A percentile compares a stretch with the other conserved stretches of the same genome.
Conservation (phyloP, 2,888 invertebrate genomes). For the Frankliniella fusca region DNA sequence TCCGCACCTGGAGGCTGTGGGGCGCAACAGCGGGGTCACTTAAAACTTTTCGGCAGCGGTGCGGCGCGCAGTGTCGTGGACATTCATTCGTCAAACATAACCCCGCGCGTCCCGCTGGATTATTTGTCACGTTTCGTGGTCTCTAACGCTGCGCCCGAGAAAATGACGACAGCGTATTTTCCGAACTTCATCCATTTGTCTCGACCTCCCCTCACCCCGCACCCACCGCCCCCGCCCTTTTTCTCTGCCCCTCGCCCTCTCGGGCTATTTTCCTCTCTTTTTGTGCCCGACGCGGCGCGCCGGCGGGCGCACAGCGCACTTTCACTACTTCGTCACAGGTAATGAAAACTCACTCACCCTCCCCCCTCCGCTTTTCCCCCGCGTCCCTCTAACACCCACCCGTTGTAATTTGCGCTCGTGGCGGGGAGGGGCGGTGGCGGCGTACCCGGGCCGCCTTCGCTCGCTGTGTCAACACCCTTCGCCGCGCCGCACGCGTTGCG, state of each 20-base stretch:
- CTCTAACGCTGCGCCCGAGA: not conserved
- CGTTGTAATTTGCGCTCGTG: too few species aligned
- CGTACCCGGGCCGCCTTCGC: not conserved
- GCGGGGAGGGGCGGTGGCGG: not conserved
- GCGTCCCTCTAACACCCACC: not conserved
- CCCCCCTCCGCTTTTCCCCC: not conserved
- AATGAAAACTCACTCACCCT: not conserved
- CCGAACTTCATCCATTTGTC: not conserved
- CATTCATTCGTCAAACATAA: too few species aligned
- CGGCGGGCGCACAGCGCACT: too few species aligned
- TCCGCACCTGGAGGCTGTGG: too few species aligned
- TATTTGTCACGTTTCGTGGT: not conserved
- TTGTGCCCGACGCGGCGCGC: not conserved
- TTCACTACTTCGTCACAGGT: not conserved
- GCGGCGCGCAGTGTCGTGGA: too few species aligned
- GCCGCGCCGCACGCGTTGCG: not conserved
- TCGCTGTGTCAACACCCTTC: not conserved
- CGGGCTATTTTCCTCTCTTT: not conserved
- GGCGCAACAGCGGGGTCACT: too few species aligned
- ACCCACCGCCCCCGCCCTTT: not conserved
- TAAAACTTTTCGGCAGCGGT: too few species aligned
- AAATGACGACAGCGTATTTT: not conserved
- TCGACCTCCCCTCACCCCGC: not conserved
- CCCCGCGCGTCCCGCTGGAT: too few species aligned
- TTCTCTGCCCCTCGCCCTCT: not conserved